Evolutionary conservation across 1,140 invertebrate genomes (phyloP), one percentile per base, ranked within the genome.

Genomic region (Drosophila murphyi): DNA sequence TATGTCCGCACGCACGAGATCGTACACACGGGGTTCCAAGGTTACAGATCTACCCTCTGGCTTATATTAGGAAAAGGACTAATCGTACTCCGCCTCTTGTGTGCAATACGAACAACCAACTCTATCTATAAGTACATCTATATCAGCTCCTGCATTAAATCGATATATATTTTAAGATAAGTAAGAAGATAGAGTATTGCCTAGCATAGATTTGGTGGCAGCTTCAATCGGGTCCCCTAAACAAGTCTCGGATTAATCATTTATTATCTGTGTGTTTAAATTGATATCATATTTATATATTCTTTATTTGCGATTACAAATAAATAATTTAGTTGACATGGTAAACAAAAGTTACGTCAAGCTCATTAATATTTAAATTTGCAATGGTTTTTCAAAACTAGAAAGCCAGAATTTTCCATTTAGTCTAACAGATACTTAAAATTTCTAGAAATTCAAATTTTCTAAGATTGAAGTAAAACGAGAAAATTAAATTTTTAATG

Each of bases 21-120:
- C 82, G 43, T 86, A 89, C 62, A 89, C 91, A 51, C 76, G 87
- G 91, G 60, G 93, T 6, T 93, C 94, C 31, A 96, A 96, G 93
- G 92, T 96, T 10, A 95, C 95, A 2, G 96, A 96, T 87, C 94
- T 96, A 86, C 95, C 95, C 60, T 96, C 95, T 31, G 96, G 96
- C 67, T 93, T 96, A 67, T 96, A 96, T 93, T 96, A 91, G 71
- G 10, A n/a, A 43, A n/a, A 43, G 35, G 20, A 20, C 20, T 20
- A 20, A 12, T 29, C 37, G 50, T 61, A 45, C 35, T 47, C 43
- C 50, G 47, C 32, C 45, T 81, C 61, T 76, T 82, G 83, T 85
- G 81, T 86, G 81, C 81, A 85, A 85, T 85, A 76, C 55, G 80
- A 64, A 51, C 51, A 56, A 55, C 59, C 65, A 59, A 60, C 64